These are phyloP conservation scores for Semnornis frantzii DNA, from an alignment of 2,113 vertebrate species.

Conservation along the genomic window DNA sequence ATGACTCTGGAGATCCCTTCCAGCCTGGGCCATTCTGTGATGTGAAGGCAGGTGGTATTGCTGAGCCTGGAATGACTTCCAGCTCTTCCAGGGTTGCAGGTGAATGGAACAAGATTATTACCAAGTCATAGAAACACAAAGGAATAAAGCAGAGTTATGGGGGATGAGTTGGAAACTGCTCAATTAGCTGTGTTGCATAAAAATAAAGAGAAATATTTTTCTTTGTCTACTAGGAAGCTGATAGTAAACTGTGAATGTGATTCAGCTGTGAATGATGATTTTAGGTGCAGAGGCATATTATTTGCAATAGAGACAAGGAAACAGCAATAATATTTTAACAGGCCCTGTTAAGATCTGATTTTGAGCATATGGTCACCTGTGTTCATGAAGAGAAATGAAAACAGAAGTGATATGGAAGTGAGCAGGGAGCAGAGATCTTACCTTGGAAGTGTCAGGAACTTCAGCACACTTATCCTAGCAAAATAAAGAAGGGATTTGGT, in stretches of 20 bases:
- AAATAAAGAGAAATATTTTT: background rate
- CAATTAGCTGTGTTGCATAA: background rate
- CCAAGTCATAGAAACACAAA: background rate
- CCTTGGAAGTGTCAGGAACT: background rate
- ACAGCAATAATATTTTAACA: background rate
- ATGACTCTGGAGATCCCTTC: too few species aligned
- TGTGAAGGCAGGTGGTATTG: background rate
- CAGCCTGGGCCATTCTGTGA: too few species aligned
- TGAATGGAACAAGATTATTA: background rate
- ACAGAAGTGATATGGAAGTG: background rate
- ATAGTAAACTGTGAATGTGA: background rate
- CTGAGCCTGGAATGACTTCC: background rate
- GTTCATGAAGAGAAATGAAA: background rate
- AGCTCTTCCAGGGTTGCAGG: background rate
- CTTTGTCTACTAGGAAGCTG: background rate
- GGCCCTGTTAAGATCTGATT: background rate
- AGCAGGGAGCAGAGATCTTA: background rate
- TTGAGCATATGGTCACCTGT: background rate
- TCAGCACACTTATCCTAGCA: background rate
- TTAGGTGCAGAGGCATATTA: background rate
- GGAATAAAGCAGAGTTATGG: background rate
- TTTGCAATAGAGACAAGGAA: background rate
- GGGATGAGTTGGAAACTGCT: background rate
- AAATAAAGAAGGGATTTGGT: background rate
- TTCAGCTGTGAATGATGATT: background rate